phyloP scores from a whole-genome alignment of 2,797 vertebrate genomes.

The Gymnocypris eckloni region DNA sequence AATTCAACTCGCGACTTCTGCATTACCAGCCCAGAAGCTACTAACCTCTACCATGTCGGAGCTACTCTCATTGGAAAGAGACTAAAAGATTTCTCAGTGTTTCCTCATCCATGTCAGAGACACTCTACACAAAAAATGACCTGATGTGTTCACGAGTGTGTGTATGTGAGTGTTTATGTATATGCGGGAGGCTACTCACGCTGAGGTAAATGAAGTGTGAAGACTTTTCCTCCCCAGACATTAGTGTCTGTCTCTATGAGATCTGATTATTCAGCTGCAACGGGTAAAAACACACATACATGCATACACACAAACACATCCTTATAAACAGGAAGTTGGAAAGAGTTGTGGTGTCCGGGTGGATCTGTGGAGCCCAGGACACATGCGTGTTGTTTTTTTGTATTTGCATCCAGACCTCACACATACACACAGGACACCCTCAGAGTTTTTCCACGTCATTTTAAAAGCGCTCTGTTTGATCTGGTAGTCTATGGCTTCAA shows the following conservation, averaged over 20 bases:
- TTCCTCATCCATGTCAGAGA: constrained; percentile 29
- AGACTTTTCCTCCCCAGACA: constrained; percentile 43
- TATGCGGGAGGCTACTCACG: constrained; percentile 29
- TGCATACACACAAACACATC: constrained; percentile 12
- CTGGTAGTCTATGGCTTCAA: background rate
- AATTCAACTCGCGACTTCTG: constrained; percentile 36
- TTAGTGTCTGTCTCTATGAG: constrained; percentile 28
- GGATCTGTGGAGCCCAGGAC: constrained; percentile 28
- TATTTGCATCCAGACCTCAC: constrained; percentile 44
- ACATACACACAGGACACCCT: constrained; percentile 36
- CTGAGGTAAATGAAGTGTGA: constrained; percentile 44
- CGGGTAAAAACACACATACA: constrained; percentile 21
- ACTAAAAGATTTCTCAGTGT: constrained; percentile 19
- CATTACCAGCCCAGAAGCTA: constrained; percentile 32
- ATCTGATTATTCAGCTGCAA: constrained; percentile 44
- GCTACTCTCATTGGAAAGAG: constrained; percentile 17
- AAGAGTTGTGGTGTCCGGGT: constrained; percentile 25
- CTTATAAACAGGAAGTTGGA: constrained; percentile 39
- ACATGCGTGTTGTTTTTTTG: constrained; percentile 16
- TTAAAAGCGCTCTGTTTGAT: constrained; percentile 26
- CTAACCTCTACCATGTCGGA: constrained; percentile 29
- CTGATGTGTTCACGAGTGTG: constrained; percentile 16
- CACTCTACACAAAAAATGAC: background rate
- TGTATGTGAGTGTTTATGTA: constrained; percentile 12
- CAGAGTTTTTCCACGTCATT: constrained; percentile 13